phyloP scores from a whole-genome alignment of 2,888 invertebrate species.

The Cephus sareptanus region DNA sequence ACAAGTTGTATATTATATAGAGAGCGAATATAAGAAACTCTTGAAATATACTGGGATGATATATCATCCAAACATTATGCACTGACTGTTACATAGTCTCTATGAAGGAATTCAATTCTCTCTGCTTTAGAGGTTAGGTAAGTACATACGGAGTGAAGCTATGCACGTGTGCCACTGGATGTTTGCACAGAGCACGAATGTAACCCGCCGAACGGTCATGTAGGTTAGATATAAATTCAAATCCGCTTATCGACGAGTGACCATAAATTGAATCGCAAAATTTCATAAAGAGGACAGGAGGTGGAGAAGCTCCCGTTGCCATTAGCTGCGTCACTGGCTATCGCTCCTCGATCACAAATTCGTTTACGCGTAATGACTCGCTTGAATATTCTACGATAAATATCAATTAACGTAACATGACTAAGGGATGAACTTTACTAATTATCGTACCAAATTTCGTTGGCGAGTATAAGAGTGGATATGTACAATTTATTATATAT shows the following conservation, averaged over 20 bases:
- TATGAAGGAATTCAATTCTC: constrained; percentile 11
- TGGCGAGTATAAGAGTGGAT: background rate
- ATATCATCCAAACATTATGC: too few relatives aligned
- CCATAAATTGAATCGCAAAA: constrained; percentile 28
- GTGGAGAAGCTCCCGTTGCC: background rate
- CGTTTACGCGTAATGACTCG: background rate
- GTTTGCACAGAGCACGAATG: background rate
- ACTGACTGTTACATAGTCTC: background rate
- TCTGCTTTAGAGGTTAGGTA: constrained; percentile 2
- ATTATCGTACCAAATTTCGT: background rate
- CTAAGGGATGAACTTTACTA: background rate
- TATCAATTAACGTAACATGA: constrained; percentile 4
- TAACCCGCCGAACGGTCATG: background rate
- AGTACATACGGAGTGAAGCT: background rate
- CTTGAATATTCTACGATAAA: background rate
- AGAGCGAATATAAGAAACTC: background rate
- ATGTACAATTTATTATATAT: background rate
- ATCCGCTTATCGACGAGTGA: constrained; percentile 31
- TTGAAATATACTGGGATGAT: background rate
- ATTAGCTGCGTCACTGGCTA: background rate
- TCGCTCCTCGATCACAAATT: background rate
- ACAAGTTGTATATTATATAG: background rate
- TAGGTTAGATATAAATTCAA: constrained; percentile 27
- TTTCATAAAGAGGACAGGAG: constrained; percentile 17
- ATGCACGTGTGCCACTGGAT: background rate